phyloP scores from a whole-genome alignment of 2,888 invertebrate species.

The Acronicta alni region DNA sequence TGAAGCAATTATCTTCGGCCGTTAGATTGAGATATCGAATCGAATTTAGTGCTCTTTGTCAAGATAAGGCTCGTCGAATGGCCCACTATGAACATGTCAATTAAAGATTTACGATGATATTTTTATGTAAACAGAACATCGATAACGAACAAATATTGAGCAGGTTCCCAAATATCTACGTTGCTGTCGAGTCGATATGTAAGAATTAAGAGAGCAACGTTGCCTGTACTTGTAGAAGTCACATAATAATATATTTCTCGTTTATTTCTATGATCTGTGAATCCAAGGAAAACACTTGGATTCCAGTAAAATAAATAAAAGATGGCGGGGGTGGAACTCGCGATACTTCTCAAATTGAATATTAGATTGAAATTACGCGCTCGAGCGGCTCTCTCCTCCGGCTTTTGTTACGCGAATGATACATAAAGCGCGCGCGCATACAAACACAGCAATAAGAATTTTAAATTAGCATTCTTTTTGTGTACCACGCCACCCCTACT shows the following conservation, averaged over 20 bases:
- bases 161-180: conserved; percentile 7
- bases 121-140: conserved; percentile 18
- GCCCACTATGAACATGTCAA: conserved; percentile 40
- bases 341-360: conserved; percentile 87
- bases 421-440: conserved; percentile 88
- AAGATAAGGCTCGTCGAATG: conserved; percentile 51
- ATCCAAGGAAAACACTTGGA: conserved; percentile 74
- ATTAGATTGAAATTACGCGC: conserved; percentile 89
- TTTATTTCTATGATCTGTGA: conserved; percentile 69
- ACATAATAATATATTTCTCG: conserved; percentile 54
- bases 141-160: conserved; percentile 9
- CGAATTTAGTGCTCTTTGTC: conserved; percentile 71
- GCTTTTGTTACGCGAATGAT: conserved; percentile 86
- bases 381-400: conserved; percentile 83
- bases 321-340: conserved; percentile 77
- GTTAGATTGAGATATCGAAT: conserved; percentile 74
- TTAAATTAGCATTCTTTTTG: conserved; percentile 90
- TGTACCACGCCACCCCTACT: conserved; percentile 80
- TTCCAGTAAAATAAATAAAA: conserved; percentile 82
- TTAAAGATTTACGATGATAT: conserved; percentile 24
- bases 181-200: background rate
- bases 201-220: conserved; percentile 10
- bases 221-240: conserved; percentile 52
- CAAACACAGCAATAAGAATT: conserved; percentile 87
- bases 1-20: conserved; percentile 78